phyloP scores from a whole-genome alignment of 2,797 vertebrate genomes.

The Tauraco hartlaubi region DNA sequence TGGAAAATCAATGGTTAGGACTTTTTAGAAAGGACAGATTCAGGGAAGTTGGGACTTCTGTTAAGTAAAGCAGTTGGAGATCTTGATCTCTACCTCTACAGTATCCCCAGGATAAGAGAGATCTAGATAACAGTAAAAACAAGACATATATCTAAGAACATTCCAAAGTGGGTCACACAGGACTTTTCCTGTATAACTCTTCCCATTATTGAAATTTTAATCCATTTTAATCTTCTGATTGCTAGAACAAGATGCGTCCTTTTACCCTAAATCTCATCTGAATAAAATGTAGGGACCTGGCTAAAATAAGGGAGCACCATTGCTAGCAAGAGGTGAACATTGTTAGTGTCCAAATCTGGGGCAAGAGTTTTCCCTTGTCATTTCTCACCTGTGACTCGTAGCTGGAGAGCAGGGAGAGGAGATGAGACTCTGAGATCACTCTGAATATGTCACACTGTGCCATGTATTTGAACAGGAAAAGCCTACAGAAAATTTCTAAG shows the following conservation, averaged over 20 bases:
- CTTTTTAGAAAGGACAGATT: not conserved
- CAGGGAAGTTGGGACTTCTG: not conserved
- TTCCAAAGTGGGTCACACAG: not conserved
- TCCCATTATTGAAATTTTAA: not conserved
- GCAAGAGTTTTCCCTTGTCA: not conserved
- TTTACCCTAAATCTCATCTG: not conserved
- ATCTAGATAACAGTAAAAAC: not conserved
- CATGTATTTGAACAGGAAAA: not conserved
- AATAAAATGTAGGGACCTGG: not conserved
- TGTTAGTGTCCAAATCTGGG: not conserved
- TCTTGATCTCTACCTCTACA: not conserved
- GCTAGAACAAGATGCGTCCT: not conserved
- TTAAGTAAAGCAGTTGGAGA: not conserved
- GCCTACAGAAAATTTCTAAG: not conserved
- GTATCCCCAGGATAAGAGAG: not conserved
- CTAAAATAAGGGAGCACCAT: not conserved
- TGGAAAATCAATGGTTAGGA: not conserved
- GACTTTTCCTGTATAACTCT: not conserved
- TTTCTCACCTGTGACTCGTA: not conserved
- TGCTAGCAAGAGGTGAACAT: not conserved
- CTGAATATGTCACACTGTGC: not conserved
- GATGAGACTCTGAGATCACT: not conserved
- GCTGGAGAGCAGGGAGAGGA: not conserved
- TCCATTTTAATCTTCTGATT: not conserved
- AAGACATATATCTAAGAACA: not conserved